A percentile compares a stretch with the other conserved stretches of the same genome.
These are phyloP conservation scores for Fulmarus glacialis DNA, from an alignment of 2,113 vertebrate genomes.

Conservation along the genomic window DNA sequence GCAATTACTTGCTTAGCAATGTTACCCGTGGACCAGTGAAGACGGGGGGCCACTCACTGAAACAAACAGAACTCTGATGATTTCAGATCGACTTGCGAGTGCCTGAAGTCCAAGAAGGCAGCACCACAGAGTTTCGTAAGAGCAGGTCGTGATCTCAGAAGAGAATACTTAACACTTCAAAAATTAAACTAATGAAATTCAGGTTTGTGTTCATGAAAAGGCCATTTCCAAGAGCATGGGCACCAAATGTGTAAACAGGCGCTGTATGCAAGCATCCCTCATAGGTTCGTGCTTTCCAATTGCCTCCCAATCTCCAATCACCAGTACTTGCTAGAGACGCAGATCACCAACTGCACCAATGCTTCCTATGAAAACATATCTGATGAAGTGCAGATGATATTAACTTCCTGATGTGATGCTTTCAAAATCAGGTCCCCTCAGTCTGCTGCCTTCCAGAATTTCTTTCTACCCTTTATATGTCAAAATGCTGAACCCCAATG, in stretches of 20 bases:
- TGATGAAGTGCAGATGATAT: neutral
- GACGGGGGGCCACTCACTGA: neutral
- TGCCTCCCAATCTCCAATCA: neutral
- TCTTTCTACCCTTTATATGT: neutral
- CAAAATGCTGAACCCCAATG: neutral
- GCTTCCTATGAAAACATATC: neutral
- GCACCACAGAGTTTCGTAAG: neutral
- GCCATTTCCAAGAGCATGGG: neutral
- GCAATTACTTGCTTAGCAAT: neutral
- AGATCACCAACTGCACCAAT: neutral
- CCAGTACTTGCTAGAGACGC: neutral
- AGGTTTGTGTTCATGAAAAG: neutral
- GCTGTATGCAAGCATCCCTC: neutral
- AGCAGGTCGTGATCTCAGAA: neutral
- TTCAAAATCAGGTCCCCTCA: neutral
- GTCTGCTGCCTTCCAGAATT: neutral
- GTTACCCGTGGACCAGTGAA: neutral
- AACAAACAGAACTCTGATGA: neutral
- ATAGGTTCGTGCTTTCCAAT: neutral
- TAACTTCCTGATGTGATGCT: neutral
- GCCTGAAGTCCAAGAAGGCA: neutral
- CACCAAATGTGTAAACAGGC: neutral
- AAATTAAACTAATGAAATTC: neutral
- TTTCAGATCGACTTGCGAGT: neutral
- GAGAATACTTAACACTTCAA: neutral